Evolutionary conservation across 1,140 invertebrate genomes (phyloP), one percentile per base, ranked within the genome.

Genomic region (Geopemphigus sp.): DNA sequence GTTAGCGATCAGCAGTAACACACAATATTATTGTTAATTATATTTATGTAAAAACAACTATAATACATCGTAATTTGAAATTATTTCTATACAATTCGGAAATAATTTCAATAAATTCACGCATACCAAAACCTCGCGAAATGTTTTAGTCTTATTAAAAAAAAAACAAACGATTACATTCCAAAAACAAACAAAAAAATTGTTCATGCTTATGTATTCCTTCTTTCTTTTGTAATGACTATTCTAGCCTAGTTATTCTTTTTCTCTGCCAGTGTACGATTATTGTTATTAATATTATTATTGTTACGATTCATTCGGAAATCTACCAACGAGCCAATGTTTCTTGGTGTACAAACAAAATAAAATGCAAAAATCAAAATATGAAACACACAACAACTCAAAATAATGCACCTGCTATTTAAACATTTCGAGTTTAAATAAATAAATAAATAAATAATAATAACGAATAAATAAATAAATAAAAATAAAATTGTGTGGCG

Each of bases 241-340:
- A 78, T 39, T 61, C 73, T 59, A 78, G 61, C 73, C 56, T 61
- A 59, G 11, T 61, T 57, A 50, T 50, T 50, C 14, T 50, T 50
- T 50, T 50, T 50, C 47, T 50, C 17, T 24, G 56, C 45, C 32
- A 78, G 73, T 78, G 56, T 74, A 73, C 29, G 56, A 73, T 73
- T 56, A 64, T 64, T 26, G 22, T 26, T 12, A 61, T 61, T 64
- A 39, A 39, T 32, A 32, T 68, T 39, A 53, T 29, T 74, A 76
- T 76, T 61, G 32, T 76, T 76, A 78, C 45, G 73, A 61, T 59
- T 78, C 57, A 61, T 59, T 78, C 72, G 56, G 73, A 78, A 78
- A 78, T 78, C 73, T 78, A 78, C 66, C 85, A 87, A 87, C 85
- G 86, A 87, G 86, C 86, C 87, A 87, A 87, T 87, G 87, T 87